Conservation (phyloP, 2,888 invertebrate genomes). For the Malthinus seriepunctatus region DNA sequence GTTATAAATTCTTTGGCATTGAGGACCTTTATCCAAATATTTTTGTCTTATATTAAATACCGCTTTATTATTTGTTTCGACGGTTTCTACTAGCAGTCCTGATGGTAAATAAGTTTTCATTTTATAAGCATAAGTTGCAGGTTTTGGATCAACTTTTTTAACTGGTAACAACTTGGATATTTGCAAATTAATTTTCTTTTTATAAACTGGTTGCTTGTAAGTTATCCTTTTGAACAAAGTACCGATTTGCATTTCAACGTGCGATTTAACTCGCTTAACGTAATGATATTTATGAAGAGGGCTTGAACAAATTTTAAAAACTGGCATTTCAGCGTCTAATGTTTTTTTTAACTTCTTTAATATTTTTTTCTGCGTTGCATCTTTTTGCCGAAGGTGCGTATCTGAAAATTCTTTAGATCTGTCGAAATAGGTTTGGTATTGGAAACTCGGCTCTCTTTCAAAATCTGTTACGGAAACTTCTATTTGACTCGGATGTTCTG, state of each 20-base stretch:
- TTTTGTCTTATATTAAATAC: slow-evolving; percentile 23
- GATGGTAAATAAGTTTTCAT: slow-evolving; percentile 24
- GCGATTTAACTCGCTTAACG: slow-evolving; percentile 30
- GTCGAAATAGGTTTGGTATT: background rate
- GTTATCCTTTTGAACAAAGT: slow-evolving; percentile 20
- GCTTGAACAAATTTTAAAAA: slow-evolving; percentile 32
- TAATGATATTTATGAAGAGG: slow-evolving; percentile 28
- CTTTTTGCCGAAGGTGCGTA: background rate
- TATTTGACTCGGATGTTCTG: background rate
- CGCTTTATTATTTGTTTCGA: slow-evolving; percentile 2
- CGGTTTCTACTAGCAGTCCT: slow-evolving; percentile 23
- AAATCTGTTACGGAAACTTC: background rate
- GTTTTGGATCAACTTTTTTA: background rate
- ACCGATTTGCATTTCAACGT: slow-evolving; percentile 20
- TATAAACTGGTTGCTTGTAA: slow-evolving; percentile 16
- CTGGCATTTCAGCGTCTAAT: slow-evolving; percentile 19
- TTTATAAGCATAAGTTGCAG: slow-evolving; percentile 8
- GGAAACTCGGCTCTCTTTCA: background rate
- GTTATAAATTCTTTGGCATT: slow-evolving; percentile 14
- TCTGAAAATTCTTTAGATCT: background rate
- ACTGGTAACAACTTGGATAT: slow-evolving; percentile 23
- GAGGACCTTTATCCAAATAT: slow-evolving; percentile 23
- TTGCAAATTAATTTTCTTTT: slow-evolving; percentile 9
- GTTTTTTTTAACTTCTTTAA: slow-evolving; percentile 19
- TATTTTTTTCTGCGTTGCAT: background rate